Evolutionary conservation across 2,888 invertebrate genomes (phyloP).

Genomic region (Epinotia bilunana): DNA sequence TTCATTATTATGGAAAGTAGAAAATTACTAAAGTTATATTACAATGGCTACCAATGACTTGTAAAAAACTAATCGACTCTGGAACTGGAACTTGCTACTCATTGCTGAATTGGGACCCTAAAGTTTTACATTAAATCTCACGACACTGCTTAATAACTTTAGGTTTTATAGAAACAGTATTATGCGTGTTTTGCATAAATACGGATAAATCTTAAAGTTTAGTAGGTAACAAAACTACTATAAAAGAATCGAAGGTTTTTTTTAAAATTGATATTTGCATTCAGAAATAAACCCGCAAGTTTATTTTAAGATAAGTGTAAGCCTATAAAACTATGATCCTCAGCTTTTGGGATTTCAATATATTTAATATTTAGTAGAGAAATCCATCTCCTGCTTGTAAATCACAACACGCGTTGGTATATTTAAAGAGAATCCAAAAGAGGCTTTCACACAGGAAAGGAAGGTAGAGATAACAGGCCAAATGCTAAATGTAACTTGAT

Average conservation of each 20-base stretch:
- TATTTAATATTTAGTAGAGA: too few species aligned
- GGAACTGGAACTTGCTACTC: conserved; percentile 27
- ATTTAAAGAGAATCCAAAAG: conserved; percentile 52
- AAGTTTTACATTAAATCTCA: conserved; percentile 2
- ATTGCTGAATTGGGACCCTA: conserved; percentile 21
- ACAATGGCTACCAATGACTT: conserved; percentile 63
- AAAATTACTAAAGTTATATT: conserved; percentile 57
- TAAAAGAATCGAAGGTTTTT: background rate
- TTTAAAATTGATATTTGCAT: too few species aligned
- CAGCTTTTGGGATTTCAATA: background rate
- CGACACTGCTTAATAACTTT: background rate
- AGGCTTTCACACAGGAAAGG: conserved; percentile 55
- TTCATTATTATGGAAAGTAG: conserved; percentile 62
- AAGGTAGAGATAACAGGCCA: conserved; percentile 59
- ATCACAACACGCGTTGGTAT: conserved; percentile 40
- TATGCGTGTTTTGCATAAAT: background rate
- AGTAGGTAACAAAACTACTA: background rate
- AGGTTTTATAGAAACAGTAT: background rate
- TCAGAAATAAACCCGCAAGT: background rate
- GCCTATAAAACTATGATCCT: background rate
- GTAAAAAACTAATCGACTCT: conserved; percentile 50
- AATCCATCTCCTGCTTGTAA: conserved; percentile 16
- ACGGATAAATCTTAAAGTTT: background rate
- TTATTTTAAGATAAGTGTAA: background rate
- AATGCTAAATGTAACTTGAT: conserved; percentile 67